Percentiles rank a stretch among this genome's conserved stretches.
These are phyloP conservation scores for Elysia chlorotica DNA, from an alignment of 1,140 invertebrate species.

Conservation along the genomic window DNA sequence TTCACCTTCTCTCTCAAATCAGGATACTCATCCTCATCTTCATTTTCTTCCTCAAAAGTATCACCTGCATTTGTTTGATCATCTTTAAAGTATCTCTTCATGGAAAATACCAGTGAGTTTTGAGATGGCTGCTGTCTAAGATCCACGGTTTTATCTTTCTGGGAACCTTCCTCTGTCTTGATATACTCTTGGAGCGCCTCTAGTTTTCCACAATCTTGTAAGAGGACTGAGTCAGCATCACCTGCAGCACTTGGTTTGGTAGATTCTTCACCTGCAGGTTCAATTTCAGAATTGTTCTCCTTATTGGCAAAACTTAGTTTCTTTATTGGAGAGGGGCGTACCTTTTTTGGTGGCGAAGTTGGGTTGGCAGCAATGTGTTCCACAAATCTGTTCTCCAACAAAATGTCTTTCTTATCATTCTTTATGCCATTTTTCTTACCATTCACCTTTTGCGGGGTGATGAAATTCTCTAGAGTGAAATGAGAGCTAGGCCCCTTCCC, in stretches of 20 bases:
- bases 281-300: too few relatives aligned
- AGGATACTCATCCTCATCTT: conserved; percentile 5
- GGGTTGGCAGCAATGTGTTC: conserved; percentile 8
- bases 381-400: conserved; percentile 15
- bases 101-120: background rate
- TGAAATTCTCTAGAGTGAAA: conserved; percentile 8
- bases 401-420: background rate
- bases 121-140: too few relatives aligned
- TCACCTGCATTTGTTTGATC: background rate
- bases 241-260: background rate
- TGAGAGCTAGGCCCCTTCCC: background rate
- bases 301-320: conserved; percentile 15
- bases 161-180: background rate
- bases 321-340: conserved; percentile 16
- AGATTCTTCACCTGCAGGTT: too few relatives aligned
- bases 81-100: background rate
- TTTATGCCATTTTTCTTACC: background rate
- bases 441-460: background rate
- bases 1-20: too few relatives aligned
- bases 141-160: background rate
- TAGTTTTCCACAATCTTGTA: background rate
- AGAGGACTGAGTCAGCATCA: too few relatives aligned
- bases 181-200: background rate
- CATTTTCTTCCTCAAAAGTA: conserved; percentile 7
- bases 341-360: conserved; percentile 18